These are phyloP conservation scores for Sylvicola cinctus DNA, from an alignment of 2,888 invertebrate species.

Conservation along the genomic window DNA sequence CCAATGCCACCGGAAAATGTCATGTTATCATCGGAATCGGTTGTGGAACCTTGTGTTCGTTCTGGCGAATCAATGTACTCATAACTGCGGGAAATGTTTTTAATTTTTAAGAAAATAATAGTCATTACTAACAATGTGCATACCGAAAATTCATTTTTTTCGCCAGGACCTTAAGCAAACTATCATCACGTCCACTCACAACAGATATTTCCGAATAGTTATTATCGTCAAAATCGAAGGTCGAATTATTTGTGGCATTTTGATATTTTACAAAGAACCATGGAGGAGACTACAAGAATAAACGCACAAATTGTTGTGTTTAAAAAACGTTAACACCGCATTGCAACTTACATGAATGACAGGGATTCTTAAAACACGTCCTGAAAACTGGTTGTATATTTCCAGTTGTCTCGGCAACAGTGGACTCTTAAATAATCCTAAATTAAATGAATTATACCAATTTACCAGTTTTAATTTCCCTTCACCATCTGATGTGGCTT, in stretches of 20 bases:
- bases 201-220: slow-evolving; percentile 25
- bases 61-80: slow-evolving; percentile 53
- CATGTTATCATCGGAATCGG: slow-evolving; percentile 35
- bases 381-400: slow-evolving; percentile 43
- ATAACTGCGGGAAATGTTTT: slow-evolving; percentile 27
- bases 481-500: slow-evolving; percentile 35
- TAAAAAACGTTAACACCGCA: not conserved
- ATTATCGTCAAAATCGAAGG: slow-evolving; percentile 8
- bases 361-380: slow-evolving; percentile 42
- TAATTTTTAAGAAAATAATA: slow-evolving; percentile 3
- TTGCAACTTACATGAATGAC: slow-evolving; percentile 43
- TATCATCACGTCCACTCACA: slow-evolving; percentile 51
- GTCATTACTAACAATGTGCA: slow-evolving; percentile 7
- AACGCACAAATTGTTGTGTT: not conserved
- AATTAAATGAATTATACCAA: slow-evolving; percentile 42
- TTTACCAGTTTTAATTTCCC: slow-evolving; percentile 42
- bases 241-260: slow-evolving; percentile 21
- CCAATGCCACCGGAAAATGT: slow-evolving; percentile 52
- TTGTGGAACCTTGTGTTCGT: slow-evolving; percentile 42
- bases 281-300: slow-evolving; percentile 35
- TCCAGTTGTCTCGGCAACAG: slow-evolving; percentile 37
- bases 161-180: slow-evolving; percentile 38
- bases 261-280: slow-evolving; percentile 53
- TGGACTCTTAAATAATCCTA: slow-evolving; percentile 41
- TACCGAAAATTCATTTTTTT: slow-evolving; percentile 47